Base-by-base conservation (phyloP, 2,113 vertebrate genomes). In the Phyllopteryx taeniolatus region DNA sequence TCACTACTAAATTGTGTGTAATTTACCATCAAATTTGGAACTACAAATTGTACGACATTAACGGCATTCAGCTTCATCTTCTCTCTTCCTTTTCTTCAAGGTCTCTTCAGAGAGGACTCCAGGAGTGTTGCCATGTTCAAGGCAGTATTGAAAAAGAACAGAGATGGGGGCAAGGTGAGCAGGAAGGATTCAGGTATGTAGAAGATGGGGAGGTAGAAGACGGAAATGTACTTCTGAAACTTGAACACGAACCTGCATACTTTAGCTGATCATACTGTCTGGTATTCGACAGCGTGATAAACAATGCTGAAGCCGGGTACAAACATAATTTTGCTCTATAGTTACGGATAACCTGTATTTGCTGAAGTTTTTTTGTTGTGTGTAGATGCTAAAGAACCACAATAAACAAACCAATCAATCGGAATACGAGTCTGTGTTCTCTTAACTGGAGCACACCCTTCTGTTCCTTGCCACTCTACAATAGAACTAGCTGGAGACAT, bases 91-190 rank as follows among this genome's bases (percentile, higher is more conserved):
- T 82, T 62, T 79, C 31, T 33, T 62, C 75, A 93, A 91, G 77
- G 72, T 66, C 78, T 68, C 44, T 57, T 15, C 76, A 81, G 67
- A 76, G 75, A 82, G 72, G 79, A 82, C 82, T 85, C 64, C 79
- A 83, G 76, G 81, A 84, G 78, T 79, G 68, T 56, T 75, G 89
- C 90, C 87, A 99, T 99, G 98, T 93, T 99, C 88, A 99, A 97
- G 90, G 94, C 98, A 1, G 96, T 99, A 88, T 88, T 99, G 77
- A 99, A 98, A 91, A 98, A 98, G 94, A 98, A 93, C 91, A 94
- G 97, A 88, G 97, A 98, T 70, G 93, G 95, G 85, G 95, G 94
- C 85, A 98, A 96, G 83, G 94, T 93, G 71, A 93, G 83, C 94
- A 97, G 93, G 87, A 98, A 96, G 81, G 95, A 99, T 65, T 54